Evolutionary conservation across 2,113 vertebrate species (phyloP).

Genomic region (Cottus gobio): DNA sequence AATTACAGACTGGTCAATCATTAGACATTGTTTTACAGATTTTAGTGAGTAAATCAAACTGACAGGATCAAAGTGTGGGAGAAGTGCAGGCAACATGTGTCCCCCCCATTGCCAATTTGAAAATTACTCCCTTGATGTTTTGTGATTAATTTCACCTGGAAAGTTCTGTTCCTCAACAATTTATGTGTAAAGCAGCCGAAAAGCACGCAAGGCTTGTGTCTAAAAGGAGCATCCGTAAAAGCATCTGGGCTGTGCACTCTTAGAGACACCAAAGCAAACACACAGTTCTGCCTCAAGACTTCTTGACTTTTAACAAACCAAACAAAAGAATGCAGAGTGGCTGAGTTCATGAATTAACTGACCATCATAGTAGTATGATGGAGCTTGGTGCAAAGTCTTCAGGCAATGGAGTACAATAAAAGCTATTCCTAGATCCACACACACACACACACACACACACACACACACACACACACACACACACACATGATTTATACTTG

Average conservation of each 20-base stretch:
- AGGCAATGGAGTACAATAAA: constrained; percentile 44
- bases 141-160: background rate
- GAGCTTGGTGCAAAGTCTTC: constrained; percentile 34
- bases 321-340: constrained; percentile 45
- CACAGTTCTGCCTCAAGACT: constrained; percentile 31
- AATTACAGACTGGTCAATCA: background rate
- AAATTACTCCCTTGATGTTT: background rate
- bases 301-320: constrained; percentile 26
- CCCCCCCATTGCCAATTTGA: background rate
- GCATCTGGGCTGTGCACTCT: constrained; percentile 12
- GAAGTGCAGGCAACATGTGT: background rate
- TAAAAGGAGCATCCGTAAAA: constrained; percentile 29
- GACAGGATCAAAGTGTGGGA: background rate
- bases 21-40: background rate
- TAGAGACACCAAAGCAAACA: constrained; percentile 28
- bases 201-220: background rate
- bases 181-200: background rate
- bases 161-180: constrained; percentile 12
- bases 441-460: constrained; percentile 18
- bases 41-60: constrained; percentile 11
- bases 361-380: constrained; percentile 47
- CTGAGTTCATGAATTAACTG: constrained; percentile 63
- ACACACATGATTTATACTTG: constrained; percentile 64
- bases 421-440: constrained; percentile 43
- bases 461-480: constrained; percentile 28